Evolutionary conservation across 2,888 invertebrate species (phyloP).

Genomic region (Limnephilus marmoratus): DNA sequence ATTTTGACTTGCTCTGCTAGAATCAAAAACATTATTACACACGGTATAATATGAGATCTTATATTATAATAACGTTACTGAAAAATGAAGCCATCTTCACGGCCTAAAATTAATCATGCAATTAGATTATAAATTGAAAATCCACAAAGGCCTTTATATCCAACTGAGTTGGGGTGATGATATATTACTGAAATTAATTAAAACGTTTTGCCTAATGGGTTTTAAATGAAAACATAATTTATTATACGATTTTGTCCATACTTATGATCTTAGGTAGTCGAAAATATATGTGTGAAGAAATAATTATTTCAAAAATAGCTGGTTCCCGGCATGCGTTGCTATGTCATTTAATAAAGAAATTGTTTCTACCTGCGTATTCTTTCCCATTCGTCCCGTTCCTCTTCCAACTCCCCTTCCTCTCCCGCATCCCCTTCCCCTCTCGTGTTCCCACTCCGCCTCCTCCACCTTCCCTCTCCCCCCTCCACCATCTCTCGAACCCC

Average conservation of each 20-base stretch:
- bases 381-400: too few species aligned
- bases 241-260: neutral
- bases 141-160: neutral
- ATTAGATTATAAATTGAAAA: constrained; percentile 2
- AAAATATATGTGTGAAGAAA: too few species aligned
- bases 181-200: neutral
- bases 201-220: neutral
- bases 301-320: too few species aligned
- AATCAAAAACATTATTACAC: neutral
- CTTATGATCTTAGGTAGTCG: neutral
- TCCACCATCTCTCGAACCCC: too few species aligned
- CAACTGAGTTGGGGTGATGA: neutral
- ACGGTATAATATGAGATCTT: neutral
- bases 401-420: too few species aligned
- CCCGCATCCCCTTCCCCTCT: too few species aligned
- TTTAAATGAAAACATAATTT: neutral
- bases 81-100: neutral
- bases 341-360: too few species aligned
- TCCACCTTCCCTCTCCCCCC: too few species aligned
- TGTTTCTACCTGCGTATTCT: too few species aligned
- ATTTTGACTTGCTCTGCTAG: neutral
- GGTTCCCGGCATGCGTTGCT: too few species aligned
- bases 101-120: neutral
- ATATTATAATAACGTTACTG: neutral
- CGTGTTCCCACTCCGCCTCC: too few species aligned